Base-by-base conservation (phyloP, 2,797 vertebrate species). In the Stomatorhinus walkeri region DNA sequence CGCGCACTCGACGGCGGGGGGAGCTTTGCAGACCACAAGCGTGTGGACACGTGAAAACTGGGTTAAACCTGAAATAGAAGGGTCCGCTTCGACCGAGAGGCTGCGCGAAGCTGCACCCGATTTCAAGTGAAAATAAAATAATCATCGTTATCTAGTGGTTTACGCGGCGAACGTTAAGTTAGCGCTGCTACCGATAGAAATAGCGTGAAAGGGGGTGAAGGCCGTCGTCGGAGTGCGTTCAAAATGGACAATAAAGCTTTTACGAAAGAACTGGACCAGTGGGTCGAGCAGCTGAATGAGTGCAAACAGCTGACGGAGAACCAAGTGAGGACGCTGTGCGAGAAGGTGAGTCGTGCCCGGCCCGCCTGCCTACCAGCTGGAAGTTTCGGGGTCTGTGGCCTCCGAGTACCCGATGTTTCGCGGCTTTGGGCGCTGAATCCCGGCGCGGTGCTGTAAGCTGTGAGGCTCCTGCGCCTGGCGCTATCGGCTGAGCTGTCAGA, bases 231-330 rank as follows among this genome's bases (percentile, higher is more conserved):
- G 36, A 8, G 40, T 48, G 40, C 46, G 7, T 83, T 91, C 91
- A 95, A 93, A 88, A 96, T 96, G 97, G 97, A 98, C 92, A 97
- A 97, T 94, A 98, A 98, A 95, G 94, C 94, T 16, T 98, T 98
- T 89, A 97, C 97, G 52, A 98, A 98, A 94, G 97, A 98, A 87
- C 92, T 98, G 93, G 97, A 98, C 95, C 97, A 98, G 84, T 98
- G 97, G 97, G 96, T 98, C 92, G 97, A 98, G 92, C 97, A 98
- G 94, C 96, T 99, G 85, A 98, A 99, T 90, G 98, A 99, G 92
- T 99, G 98, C 91, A 98, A 98, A 91, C 98, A 99, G 93, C 96
- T 99, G 32, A 95, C 97, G 93, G 98, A 99, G 93, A 98, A 97
- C 94, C 98, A 99, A 93, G 98, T 99, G 91, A 94, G 97, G 94